A percentile compares a stretch with the other conserved stretches of the same genome.
These are phyloP conservation scores for Teleopsis dalmanni DNA, from an alignment of 1,140 invertebrate genomes.

Conservation along the genomic window DNA sequence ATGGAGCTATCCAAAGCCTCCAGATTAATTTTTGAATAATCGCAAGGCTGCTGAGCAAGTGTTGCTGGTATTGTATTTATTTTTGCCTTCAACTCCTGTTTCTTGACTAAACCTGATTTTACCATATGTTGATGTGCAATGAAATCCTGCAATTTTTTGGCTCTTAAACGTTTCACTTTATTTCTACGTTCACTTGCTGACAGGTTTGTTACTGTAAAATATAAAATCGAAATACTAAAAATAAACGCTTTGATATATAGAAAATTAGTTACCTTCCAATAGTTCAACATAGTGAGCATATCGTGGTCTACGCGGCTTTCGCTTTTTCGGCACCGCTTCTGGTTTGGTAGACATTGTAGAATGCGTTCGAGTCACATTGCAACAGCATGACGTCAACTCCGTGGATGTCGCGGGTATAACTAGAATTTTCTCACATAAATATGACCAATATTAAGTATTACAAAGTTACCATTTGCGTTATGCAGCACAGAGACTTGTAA, in stretches of 20 bases:
- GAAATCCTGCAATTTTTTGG: conserved; percentile 55
- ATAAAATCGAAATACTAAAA: neutral
- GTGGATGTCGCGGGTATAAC: neutral
- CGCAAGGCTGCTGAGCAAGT: conserved; percentile 22
- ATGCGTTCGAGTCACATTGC: neutral
- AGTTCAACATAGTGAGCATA: conserved; percentile 40
- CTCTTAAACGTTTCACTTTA: conserved; percentile 55
- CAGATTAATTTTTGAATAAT: conserved; percentile 34
- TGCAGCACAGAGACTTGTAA: neutral
- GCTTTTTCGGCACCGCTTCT: conserved; percentile 19
- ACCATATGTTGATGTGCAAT: conserved; percentile 45
- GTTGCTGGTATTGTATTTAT: conserved; percentile 10
- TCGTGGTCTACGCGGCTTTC: conserved; percentile 28
- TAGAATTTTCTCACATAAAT: neutral
- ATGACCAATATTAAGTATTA: neutral
- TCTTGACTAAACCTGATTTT: conserved; percentile 30
- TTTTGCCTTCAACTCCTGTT: conserved; percentile 22
- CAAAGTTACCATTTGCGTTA: neutral
- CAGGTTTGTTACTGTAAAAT: conserved; percentile 52
- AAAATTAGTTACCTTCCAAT: conserved; percentile 24
- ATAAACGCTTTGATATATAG: no score
- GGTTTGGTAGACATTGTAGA: no score
- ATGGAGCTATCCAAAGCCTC: conserved; percentile 27
- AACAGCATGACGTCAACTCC: no score
- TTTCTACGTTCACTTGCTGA: conserved; percentile 55